Base-by-base conservation (phyloP, 2,888 invertebrate species). In the Nomada hirtipes region DNA sequence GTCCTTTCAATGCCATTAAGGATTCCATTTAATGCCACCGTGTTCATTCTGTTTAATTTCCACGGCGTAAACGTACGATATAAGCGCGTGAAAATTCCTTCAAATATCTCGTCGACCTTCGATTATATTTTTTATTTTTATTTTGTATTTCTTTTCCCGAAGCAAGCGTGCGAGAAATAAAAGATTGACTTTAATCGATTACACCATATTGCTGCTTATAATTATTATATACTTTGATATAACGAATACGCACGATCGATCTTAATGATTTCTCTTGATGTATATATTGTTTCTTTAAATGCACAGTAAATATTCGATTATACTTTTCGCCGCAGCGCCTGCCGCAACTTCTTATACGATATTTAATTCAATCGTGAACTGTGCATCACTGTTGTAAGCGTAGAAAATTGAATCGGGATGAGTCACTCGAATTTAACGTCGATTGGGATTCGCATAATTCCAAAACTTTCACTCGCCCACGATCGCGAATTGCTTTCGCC, bases 381-480 rank as follows among this genome's bases (percentile, higher is more conserved):
- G 59, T 20, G 36, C 18, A 20, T 74, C 36, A 15, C 26, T 44
- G 15, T 47, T 50, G 13, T 10, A 44, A 76, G 42, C 20, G 52
- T 36, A 73, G 20, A 13, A 60, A 79, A 73, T 61, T 85, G 59
- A 59, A 36, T 73, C 20, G 53, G 20, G 72, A 76, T 79, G 85
- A 85, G 76, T 84, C 84, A 83, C 29, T 52, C 23, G 65, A 70
- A 76, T 72, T 75, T 72, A 71, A 59, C 20, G 47, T 59, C 76
- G 73, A 85, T 83, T 83, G 83, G 85, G 63, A 36, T 74, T 78
- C 72, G 61, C 59, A 79, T 71, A 79, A 85, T 82, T 85, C 74
- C 44, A 63, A 20, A 57, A 85, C 87, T 87, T 87, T 87, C 87
- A 83, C 85, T 83, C 57, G 82, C 77, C 67, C 83, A 79, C 69